A percentile compares a stretch with the other conserved stretches of the same genome.
phyloP scores from a whole-genome alignment of 2,113 vertebrate genomes.

The Coreoperca whiteheadi region DNA sequence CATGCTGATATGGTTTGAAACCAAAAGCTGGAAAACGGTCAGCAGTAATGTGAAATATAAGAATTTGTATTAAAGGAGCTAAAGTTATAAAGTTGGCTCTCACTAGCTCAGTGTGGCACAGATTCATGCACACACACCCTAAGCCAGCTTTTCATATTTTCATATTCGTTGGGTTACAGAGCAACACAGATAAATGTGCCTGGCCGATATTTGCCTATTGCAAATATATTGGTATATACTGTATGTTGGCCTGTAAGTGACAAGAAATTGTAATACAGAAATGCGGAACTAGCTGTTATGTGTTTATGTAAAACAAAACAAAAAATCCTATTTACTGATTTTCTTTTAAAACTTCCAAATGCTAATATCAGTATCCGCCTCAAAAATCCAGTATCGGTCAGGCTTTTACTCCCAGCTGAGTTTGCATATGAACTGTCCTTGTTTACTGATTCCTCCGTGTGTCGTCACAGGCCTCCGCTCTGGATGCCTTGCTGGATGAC shows the following conservation, averaged over 20 bases:
- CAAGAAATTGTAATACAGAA: no score
- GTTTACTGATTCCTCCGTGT: neutral
- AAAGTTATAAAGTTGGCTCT: neutral
- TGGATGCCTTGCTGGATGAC: slow-evolving; percentile 93
- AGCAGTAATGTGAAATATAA: no score
- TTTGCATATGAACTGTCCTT: neutral
- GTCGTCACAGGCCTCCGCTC: slow-evolving; percentile 86
- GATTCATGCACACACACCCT: neutral
- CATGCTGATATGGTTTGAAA: no score
- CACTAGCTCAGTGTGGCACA: neutral
- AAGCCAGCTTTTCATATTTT: neutral
- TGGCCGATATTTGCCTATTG: neutral
- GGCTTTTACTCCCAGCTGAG: neutral
- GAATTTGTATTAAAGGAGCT: no score
- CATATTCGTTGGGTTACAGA: neutral
- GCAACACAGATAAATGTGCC: neutral
- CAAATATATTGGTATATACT: neutral
- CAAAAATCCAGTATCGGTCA: neutral
- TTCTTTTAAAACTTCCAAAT: no score
- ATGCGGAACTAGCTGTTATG: neutral
- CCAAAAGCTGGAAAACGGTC: no score
- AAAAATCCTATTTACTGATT: no score
- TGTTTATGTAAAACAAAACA: no score
- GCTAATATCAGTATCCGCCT: neutral
- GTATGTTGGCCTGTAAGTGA: no score